phyloP scores from a whole-genome alignment of 2,113 vertebrate genomes.

The Hystrix cristata region DNA sequence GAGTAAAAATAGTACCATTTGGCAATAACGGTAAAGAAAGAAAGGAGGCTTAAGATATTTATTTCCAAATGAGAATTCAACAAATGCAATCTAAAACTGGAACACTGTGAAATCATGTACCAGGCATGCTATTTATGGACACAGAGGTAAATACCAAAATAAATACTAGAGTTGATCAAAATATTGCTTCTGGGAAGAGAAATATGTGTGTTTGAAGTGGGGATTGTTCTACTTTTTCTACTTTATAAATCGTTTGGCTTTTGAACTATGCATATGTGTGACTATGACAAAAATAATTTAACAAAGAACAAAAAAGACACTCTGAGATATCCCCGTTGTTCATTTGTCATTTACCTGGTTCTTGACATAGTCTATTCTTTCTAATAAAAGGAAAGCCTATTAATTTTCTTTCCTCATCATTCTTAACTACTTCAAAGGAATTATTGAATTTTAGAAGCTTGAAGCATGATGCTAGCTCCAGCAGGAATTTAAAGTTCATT shows the following conservation, averaged over 20 bases:
- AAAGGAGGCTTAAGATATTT: background rate
- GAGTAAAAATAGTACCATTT: background rate
- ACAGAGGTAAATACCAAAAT: background rate
- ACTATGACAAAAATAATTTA: conserved; percentile 27
- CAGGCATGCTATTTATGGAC: background rate
- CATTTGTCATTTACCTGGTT: conserved; percentile 39
- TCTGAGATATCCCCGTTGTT: background rate
- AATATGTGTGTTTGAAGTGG: background rate
- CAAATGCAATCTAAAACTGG: background rate
- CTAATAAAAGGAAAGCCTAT: background rate
- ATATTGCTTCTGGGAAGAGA: background rate
- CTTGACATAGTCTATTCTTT: conserved; percentile 46
- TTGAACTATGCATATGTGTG: background rate
- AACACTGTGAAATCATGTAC: background rate
- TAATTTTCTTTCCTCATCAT: conserved; percentile 47
- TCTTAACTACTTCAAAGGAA: conserved; percentile 56
- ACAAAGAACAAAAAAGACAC: background rate
- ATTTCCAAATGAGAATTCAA: background rate
- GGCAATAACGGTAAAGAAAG: background rate
- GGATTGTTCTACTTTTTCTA: background rate
- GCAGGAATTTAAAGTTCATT: background rate
- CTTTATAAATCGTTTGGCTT: background rate
- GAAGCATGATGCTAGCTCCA: background rate
- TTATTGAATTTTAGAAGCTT: conserved; percentile 45
- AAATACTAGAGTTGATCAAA: background rate